Evolutionary conservation across 2,888 invertebrate species (phyloP), one percentile per base, ranked within the genome.

Genomic region (Oconnorella tubifera): DNA sequence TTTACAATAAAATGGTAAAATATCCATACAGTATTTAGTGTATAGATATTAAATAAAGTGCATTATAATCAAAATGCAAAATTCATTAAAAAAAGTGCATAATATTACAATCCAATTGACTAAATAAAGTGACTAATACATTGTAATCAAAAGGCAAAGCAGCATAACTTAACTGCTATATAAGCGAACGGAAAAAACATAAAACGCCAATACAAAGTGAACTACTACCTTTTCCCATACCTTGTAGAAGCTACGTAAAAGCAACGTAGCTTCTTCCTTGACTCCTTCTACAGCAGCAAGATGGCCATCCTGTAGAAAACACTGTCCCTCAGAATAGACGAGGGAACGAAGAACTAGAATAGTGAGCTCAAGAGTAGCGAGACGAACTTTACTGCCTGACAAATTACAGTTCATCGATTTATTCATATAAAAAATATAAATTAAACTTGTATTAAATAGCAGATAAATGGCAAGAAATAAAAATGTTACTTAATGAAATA

Each of bases 181-280:
- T n/a, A n/a, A n/a, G n/a, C n/a, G n/a, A n/a, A n/a, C n/a, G n/a
- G n/a, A n/a, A n/a, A n/a, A n/a, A n/a, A n/a, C n/a, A n/a, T n/a
- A n/a, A n/a, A n/a, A n/a, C n/a, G n/a, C n/a, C n/a, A n/a, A n/a
- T n/a, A n/a, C n/a, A n/a, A n/a, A n/a, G n/a, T n/a, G n/a, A n/a
- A 6, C 25, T 25, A 19, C 56, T 68, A 73, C 73, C 73, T 73
- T 73, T 63, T 72, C 71, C 73, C 73, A 73, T 70, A 87, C 87
- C 84, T 95, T 96, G 83, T 94, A 96, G 83, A 92, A 95, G 84
- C 91, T 93, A 57, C 92, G 86, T 19, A 97, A 86, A 33, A 91
- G 85, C 0, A 90, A 88, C 59, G 92, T 91, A 72, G 92, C 90
- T 78, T 91, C 90, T 77, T 89, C 89, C 73, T 88, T 86, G 2